Conservation (phyloP, 2,888 invertebrate genomes). For the Leptinotarsa peninsularis region DNA sequence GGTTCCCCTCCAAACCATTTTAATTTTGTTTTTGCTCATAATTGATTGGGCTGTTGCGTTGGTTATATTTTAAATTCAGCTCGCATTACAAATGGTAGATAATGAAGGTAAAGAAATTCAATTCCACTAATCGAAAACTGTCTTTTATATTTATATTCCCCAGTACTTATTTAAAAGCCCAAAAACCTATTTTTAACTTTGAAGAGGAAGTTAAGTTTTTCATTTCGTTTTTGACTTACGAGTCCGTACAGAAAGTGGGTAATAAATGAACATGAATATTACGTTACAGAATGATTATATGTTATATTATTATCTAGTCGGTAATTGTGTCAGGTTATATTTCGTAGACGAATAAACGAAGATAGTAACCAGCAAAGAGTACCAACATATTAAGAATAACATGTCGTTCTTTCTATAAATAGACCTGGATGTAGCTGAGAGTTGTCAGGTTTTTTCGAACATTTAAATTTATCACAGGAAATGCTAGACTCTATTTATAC, state of each 20-base stretch:
- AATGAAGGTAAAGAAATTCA: neutral
- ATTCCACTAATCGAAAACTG: neutral
- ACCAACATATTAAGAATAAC: neutral
- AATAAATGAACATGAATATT: neutral
- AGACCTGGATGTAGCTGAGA: neutral
- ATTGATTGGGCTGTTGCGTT: no score
- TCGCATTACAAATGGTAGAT: no score
- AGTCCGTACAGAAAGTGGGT: neutral
- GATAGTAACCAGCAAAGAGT: neutral
- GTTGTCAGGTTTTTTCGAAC: neutral
- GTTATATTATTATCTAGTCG: neutral
- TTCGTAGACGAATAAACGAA: neutral
- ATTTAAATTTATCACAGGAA: slow-evolving; percentile 9
- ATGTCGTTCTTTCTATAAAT: slow-evolving; percentile 8
- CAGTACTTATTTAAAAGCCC: neutral
- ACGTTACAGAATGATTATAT: slow-evolving; percentile 4
- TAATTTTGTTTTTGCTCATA: no score
- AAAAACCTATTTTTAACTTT: slow-evolving; percentile 3
- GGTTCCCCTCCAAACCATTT: no score
- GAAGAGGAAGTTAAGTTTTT: neutral
- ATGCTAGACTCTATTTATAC: neutral
- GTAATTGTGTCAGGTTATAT: slow-evolving; percentile 1
- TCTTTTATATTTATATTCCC: neutral
- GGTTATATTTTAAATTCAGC: neutral
- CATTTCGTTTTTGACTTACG: neutral